These are phyloP conservation scores for Colletes gigas DNA, from an alignment of 1,140 invertebrate genomes.

Conservation along the genomic window DNA sequence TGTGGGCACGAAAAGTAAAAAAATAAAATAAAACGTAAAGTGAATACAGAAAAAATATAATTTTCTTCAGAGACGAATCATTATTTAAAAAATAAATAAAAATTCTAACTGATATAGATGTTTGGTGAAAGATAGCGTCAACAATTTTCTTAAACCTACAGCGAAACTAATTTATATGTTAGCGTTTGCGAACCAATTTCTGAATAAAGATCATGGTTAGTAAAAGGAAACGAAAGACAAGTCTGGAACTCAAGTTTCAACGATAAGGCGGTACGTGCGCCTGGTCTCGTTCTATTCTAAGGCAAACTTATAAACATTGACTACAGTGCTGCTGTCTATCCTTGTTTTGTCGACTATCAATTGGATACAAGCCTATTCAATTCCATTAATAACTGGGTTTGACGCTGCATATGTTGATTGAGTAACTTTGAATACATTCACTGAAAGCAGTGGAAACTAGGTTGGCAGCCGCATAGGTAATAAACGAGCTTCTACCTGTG, in stretches of 20 bases:
- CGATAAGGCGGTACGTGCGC: neutral
- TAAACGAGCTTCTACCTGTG: constrained; percentile 52
- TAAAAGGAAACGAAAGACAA: neutral
- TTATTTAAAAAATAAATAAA: no score
- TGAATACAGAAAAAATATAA: no score
- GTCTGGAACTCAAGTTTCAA: neutral
- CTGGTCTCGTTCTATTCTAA: neutral
- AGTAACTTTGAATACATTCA: constrained; percentile 60
- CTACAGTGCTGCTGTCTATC: neutral
- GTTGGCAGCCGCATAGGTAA: constrained; percentile 45
- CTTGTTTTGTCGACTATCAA: constrained; percentile 13
- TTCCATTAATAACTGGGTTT: constrained; percentile 31
- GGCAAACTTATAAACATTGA: constrained; percentile 15
- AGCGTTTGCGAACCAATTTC: no score
- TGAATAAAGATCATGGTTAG: neutral
- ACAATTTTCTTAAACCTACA: no score
- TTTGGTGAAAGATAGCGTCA: no score
- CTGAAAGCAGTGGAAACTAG: constrained; percentile 53
- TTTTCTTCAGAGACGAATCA: no score
- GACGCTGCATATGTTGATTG: constrained; percentile 48
- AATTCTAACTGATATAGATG: no score
- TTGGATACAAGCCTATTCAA: constrained; percentile 45
- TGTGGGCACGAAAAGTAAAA: no score
- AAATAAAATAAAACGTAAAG: neutral
- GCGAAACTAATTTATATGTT: no score